Evolutionary conservation across 1,140 invertebrate genomes (phyloP).

Genomic region (Pogonomyrmex barbatus): DNA sequence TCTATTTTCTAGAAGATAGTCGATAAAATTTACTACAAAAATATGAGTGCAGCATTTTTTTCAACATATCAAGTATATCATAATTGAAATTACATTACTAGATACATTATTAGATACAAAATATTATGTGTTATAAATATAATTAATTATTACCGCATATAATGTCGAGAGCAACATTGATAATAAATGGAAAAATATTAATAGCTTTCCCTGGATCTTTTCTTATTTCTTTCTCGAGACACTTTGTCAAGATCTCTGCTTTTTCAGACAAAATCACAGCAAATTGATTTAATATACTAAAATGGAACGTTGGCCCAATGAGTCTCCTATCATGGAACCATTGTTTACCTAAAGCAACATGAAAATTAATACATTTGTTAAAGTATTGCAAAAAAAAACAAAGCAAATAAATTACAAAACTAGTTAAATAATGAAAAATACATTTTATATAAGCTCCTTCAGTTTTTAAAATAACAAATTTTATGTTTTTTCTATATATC

Average conservation of each 20-base stretch:
- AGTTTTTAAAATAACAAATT: not conserved
- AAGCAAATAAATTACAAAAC: not conserved
- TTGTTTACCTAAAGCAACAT: conserved; percentile 87
- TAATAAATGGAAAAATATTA: conserved; percentile 89
- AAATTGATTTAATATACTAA: conserved; percentile 94
- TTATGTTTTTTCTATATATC: not conserved
- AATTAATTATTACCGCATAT: conserved; percentile 90
- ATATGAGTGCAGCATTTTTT: not conserved
- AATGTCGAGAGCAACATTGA: conserved; percentile 91
- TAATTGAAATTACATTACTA: no score
- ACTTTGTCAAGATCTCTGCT: conserved; percentile 88
- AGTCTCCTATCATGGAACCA: conserved; percentile 93
- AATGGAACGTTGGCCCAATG: conserved; percentile 95
- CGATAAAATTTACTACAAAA: not conserved
- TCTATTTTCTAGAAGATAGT: not conserved
- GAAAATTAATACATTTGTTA: not conserved
- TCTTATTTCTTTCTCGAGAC: conserved; percentile 80
- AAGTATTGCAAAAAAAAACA: not conserved
- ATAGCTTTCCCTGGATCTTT: conserved; percentile 84
- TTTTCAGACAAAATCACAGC: conserved; percentile 91
- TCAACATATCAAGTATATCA: not conserved
- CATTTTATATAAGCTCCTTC: not conserved
- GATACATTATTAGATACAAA: no score
- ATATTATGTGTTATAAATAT: not conserved
- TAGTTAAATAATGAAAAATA: not conserved